Base-by-base conservation (phyloP, 1,140 invertebrate species). In the Adelges cooleyi region DNA sequence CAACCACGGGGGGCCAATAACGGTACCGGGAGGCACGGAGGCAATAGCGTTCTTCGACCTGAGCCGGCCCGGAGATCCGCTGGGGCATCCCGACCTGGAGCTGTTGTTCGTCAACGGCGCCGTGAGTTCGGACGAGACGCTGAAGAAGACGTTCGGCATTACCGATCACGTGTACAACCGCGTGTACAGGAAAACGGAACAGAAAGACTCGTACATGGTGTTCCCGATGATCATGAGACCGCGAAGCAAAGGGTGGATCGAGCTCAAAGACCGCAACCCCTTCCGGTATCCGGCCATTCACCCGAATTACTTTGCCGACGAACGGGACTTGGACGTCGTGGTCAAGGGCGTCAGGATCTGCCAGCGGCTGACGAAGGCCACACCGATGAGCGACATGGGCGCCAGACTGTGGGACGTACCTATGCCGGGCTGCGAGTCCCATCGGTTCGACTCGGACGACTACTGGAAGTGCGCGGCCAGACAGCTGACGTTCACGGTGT, bases 21-120 rank as follows among this genome's bases (percentile, higher is more conserved):
- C 88, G 0, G 78, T 89, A 3, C 82, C 89, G 0, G 90, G 90
- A 17, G 89, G 86, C 0, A 86, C 85, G 65, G 90, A 94, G 74
- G 87, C 84, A 0, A 72, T 92, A 0, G 81, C 83, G 2, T 92
- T 90, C 70, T 76, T 86, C 68, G 82, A 90, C 68, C 76, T 86
- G 9, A 82, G 86, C 68, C 78, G 85, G 69, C 81, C 81, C 40
- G 74, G 79, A 1, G 78, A 82, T 42, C 73, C 74, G 6, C 76
- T 82, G 50, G 84, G 81, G 27, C 86, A 82, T 75, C 85, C 88
- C 0, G 83, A 90, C 69, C 80, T 90, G 59, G 87, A 90, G 72
- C 70, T 90, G 10, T 76, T 90, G 9, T 83, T 86, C 70, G 76
- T 81, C 6, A 75, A 75, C 18, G 78, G 79, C 0, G 79, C 80